Base-by-base conservation (phyloP, 1,140 invertebrate species). In the Aphis gossypii region DNA sequence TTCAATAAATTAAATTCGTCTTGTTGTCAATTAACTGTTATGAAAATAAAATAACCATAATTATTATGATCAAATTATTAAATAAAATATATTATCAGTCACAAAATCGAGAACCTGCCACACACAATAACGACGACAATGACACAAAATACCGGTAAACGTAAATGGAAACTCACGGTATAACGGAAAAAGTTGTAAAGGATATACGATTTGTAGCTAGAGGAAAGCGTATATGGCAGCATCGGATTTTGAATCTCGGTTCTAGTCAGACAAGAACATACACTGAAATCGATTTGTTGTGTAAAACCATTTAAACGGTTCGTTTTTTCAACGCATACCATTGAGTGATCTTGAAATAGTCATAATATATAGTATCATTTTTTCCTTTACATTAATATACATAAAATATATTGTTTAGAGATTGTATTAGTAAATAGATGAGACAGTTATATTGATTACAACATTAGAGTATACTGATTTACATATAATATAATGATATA, bases 301-400 rank as follows among this genome's bases (percentile, higher is more conserved):
- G 46, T 92, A 54, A 92, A 48, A 51, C 46, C 20, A 54, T 84
- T 84, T 83, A 54, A 92, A 92, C 25, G 46, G 46, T n/a, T n/a
- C 35, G 44, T 48, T 48, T 38, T n/a, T 84, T 38, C n/a, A n/a
- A 35, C 25, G 8, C 90, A 76, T 41, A 25, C 51, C 1, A n/a
- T n/a, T 14, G 30, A 76, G 14, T 76, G 30, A 18, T 2, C 60
- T n/a, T 35, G 4, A 54, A 8, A 51, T 35, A 46, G 20, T 41
- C 38, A 35, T n/a, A 11, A 54, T 35, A 35, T 35, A 54, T 89
- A 51, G 60, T 30, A 76, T n/a, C 11, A 11, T 60, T 60, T 60
- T 60, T 30, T n/a, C 30, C 11, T 76, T 4, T 14, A n/a, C 60
- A 35, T n/a, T 18, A 14, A n/a, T 76, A 76, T n/a, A 76, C 60